A percentile compares a stretch with the other conserved stretches of the same genome.
Evolutionary conservation across 2,888 invertebrate species (phyloP).

Genomic region (Chrysotoxum bicinctum): DNA sequence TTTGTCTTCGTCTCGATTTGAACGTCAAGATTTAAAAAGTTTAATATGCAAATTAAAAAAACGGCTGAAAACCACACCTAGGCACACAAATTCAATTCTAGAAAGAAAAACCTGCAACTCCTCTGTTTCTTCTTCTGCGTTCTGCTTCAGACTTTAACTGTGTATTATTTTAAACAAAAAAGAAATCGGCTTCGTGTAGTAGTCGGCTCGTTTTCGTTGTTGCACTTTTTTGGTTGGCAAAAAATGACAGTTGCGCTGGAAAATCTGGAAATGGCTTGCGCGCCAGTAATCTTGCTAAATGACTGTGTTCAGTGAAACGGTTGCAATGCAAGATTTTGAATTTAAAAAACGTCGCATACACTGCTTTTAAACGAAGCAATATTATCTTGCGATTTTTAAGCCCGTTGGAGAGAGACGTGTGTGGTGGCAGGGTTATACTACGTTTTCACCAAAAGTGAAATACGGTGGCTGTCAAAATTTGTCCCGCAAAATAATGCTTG

Average conservation of each 20-base stretch:
- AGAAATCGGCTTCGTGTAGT: neutral
- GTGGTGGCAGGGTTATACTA: too few species aligned
- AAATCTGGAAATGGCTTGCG: slow-evolving; percentile 50
- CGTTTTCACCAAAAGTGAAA: too few species aligned
- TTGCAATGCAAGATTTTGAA: neutral
- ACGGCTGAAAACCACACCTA: slow-evolving; percentile 65
- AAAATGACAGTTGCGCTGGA: slow-evolving; percentile 59
- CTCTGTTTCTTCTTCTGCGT: slow-evolving; percentile 9
- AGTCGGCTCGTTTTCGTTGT: slow-evolving; percentile 1
- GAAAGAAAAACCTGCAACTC: slow-evolving; percentile 49
- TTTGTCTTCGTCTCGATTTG: slow-evolving; percentile 5
- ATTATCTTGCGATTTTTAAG: too few species aligned
- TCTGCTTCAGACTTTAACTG: slow-evolving; percentile 33
- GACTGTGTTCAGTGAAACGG: slow-evolving; percentile 32
- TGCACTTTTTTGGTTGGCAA: slow-evolving; percentile 10
- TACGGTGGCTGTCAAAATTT: too few species aligned
- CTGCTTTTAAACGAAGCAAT: too few species aligned
- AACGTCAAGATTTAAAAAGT: slow-evolving; percentile 52
- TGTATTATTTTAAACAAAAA: slow-evolving; percentile 56
- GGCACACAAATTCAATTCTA: slow-evolving; percentile 11
- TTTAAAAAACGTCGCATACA: neutral
- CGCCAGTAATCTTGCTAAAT: slow-evolving; percentile 20
- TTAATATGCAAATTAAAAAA: slow-evolving; percentile 57
- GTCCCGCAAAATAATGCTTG: too few species aligned
- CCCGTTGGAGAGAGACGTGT: too few species aligned